phyloP scores from a whole-genome alignment of 2,113 vertebrate species.

The Corythaixoides concolor region DNA sequence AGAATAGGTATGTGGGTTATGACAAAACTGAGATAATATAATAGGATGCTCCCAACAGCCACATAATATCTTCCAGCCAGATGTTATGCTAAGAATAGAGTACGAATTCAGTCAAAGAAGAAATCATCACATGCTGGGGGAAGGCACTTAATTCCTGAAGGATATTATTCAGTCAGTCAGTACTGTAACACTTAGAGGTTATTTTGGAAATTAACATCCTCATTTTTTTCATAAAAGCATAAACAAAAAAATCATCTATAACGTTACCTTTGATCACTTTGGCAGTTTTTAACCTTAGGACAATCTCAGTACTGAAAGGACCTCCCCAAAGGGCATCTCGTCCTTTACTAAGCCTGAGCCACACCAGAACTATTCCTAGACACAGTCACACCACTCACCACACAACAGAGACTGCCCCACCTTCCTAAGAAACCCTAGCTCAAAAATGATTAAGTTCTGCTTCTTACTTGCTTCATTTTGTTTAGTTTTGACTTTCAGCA shows the following conservation, averaged over 20 bases:
- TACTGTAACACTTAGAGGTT: not conserved
- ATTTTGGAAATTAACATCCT: not conserved
- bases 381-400: not conserved
- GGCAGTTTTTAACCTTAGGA: not conserved
- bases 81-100: not conserved
- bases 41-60: not conserved
- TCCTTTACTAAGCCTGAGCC: not conserved
- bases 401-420: not conserved
- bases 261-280: not conserved
- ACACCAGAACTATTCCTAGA: not conserved
- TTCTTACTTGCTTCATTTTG: not conserved
- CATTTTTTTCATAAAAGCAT: not conserved
- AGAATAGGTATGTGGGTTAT: not conserved
- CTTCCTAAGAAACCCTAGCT: not conserved
- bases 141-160: not conserved
- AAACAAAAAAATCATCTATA: not conserved
- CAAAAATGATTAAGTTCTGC: not conserved
- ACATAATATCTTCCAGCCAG: not conserved
- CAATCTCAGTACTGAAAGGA: not conserved
- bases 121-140: rapidly evolving
- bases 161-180: not conserved
- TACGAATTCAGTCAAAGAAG: not conserved
- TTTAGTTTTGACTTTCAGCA: not conserved
- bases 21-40: not conserved
- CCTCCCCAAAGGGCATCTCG: rapidly evolving